Base-by-base conservation (phyloP, 2,797 vertebrate genomes). In the Anguilla megastoma region DNA sequence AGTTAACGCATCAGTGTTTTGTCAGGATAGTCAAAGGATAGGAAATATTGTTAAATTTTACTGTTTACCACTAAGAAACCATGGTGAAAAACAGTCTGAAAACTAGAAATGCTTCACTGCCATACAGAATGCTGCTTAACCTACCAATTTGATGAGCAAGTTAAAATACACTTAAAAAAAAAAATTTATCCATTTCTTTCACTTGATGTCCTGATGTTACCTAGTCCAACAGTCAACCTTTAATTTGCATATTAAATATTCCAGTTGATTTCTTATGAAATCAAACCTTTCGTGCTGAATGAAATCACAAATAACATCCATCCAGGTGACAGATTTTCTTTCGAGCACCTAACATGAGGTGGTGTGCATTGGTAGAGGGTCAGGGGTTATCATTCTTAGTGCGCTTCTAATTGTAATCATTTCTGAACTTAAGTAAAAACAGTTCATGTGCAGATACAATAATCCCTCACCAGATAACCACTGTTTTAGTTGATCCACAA, bases 91-190 rank as follows among this genome's bases (percentile, higher is more conserved):
- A 86, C 33, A n/a, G 60, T 76, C 18, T 52, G 24, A 90, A 88
- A 92, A 66, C 83, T 87, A 91, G 0, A n/a, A 10, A 80, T 41
- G 16, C 5, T 80, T 45, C 14, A 41, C 33, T 21, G 4, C 87
- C n/a, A 58, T 85, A 87, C 85, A 24, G 30, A 89, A 90, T 92
- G 91, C 87, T 86, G 90, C 50, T 0, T 0, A 56, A 90, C 87
- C 89, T 90, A 90, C 88, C 66, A 0, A 0, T 89, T 89, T 89
- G 21, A 90, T 66, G 52, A 66, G 58, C 63, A 74, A 89, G 91
- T 88, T 88, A 60, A 60, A 60, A 12, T 58, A 58, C 16, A 58
- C 54, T 58, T 60, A 3, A 12, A 60, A 60, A 3, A 21, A 60
- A 3, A 18, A 18, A 4, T 3, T 18, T 18, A 18, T 60, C 58